Evolutionary conservation across 2,113 vertebrate genomes (phyloP).

Genomic region (Bufo gargarizans): DNA sequence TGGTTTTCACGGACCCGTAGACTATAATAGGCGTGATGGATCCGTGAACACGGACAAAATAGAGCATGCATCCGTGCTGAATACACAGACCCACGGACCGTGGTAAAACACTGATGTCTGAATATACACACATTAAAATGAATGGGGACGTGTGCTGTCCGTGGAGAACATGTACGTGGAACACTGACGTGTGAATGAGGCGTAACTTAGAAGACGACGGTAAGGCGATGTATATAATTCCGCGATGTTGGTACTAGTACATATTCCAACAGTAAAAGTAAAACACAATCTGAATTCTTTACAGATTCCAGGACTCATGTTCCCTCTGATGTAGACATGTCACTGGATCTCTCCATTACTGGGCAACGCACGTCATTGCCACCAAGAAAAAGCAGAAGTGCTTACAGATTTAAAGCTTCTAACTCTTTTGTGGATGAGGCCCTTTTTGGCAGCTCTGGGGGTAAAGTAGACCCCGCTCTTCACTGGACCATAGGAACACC

Average conservation of each 20-base stretch:
- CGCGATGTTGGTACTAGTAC: not conserved
- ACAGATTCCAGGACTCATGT: not conserved
- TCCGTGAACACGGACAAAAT: too few species aligned
- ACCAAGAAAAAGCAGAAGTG: constrained; percentile 19
- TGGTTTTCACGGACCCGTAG: too few species aligned
- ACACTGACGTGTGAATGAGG: too few species aligned
- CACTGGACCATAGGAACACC: constrained; percentile 66
- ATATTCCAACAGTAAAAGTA: not conserved
- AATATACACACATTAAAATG: too few species aligned
- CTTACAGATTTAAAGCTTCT: constrained; percentile 62
- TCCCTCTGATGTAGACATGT: constrained; percentile 36
- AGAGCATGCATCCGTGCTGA: too few species aligned
- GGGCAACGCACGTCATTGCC: constrained; percentile 55
- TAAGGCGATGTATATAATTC: too few species aligned
- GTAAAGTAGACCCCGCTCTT: constrained; percentile 63
- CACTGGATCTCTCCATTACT: not conserved
- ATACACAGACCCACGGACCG: too few species aligned
- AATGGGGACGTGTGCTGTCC: too few species aligned
- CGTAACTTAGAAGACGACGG: not conserved
- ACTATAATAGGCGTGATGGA: too few species aligned
- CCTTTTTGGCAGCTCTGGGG: constrained; percentile 67
- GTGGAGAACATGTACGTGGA: too few species aligned
- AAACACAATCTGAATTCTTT: not conserved
- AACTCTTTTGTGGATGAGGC: constrained; percentile 73
- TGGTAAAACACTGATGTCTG: too few species aligned